A percentile compares a stretch with the other conserved stretches of the same genome.
Conservation (phyloP, 2,113 vertebrate genomes). For the Phoxinus phoxinus region DNA sequence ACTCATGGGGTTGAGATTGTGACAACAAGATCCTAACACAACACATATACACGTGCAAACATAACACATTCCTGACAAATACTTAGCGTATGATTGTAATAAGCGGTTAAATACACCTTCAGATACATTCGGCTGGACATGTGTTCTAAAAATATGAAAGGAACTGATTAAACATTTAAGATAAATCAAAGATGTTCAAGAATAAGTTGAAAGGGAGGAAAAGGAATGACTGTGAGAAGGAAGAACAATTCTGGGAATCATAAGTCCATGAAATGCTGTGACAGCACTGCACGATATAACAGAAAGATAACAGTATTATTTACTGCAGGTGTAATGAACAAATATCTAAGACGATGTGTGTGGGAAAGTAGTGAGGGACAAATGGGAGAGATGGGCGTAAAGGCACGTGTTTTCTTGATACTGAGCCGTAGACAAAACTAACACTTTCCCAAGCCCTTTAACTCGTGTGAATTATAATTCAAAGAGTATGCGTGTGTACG, state of each 20-base stretch:
- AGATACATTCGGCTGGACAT: not conserved
- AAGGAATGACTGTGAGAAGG: not conserved
- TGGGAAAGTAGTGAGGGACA: not conserved
- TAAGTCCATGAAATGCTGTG: not conserved
- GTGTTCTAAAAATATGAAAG: not conserved
- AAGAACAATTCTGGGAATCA: slow-evolving; percentile 7
- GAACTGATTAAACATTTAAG: not conserved
- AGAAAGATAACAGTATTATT: slow-evolving; percentile 1
- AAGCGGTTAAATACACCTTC: not conserved
- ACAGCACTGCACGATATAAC: not conserved
- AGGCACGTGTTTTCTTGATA: not conserved
- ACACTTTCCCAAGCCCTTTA: slow-evolving; percentile 41
- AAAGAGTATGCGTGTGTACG: not conserved
- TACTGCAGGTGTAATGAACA: not conserved
- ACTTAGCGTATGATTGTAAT: slow-evolving; percentile 27
- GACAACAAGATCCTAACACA: slow-evolving; percentile 53
- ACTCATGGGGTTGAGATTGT: slow-evolving; percentile 59
- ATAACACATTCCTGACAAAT: slow-evolving; percentile 14
- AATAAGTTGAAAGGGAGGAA: not conserved
- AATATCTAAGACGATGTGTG: not conserved
- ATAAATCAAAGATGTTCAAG: not conserved
- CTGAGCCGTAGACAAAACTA: not conserved
- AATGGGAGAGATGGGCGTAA: not conserved
- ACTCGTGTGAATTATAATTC: slow-evolving; percentile 12
- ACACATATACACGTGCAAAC: slow-evolving; percentile 36